Percentiles rank a stretch among this genome's conserved stretches.
Conservation (phyloP, 2,113 vertebrate genomes). For the Brachypteracias leptosomus region DNA sequence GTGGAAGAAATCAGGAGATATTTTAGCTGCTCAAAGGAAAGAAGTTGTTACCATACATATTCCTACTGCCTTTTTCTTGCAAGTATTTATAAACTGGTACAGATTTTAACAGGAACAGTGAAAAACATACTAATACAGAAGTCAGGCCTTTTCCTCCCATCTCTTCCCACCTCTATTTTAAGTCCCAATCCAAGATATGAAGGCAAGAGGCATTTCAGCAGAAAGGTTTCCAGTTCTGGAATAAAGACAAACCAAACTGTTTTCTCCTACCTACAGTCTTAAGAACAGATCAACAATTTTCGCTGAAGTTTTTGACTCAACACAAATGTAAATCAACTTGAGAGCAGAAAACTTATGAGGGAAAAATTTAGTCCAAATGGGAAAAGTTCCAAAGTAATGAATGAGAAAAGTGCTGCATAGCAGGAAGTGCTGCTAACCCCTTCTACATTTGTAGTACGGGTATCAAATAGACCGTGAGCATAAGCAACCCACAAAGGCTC, state of each 20-base stretch:
- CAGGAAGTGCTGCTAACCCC: neutral
- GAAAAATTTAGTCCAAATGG: neutral
- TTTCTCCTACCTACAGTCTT: neutral
- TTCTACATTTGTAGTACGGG: neutral
- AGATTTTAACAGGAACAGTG: neutral
- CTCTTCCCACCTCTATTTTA: slow-evolving; percentile 34
- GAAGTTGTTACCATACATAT: neutral
- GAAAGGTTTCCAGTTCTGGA: slow-evolving; percentile 13
- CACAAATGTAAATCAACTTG: neutral
- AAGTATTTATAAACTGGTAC: neutral
- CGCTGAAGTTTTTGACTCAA: neutral
- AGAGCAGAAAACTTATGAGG: neutral
- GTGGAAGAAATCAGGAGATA: neutral
- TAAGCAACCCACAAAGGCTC: neutral
- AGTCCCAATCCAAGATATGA: neutral
- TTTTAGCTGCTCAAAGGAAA: neutral
- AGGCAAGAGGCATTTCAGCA: slow-evolving; percentile 1
- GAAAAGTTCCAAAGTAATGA: neutral
- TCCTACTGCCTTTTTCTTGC: neutral
- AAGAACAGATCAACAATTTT: neutral
- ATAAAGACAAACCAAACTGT: neutral
- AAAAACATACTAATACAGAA: neutral
- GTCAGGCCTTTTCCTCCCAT: neutral
- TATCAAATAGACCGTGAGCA: neutral
- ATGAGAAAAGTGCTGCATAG: neutral